Evolutionary conservation across 2,797 vertebrate genomes (phyloP).

Genomic region (Hyperoplus immaculatus): DNA sequence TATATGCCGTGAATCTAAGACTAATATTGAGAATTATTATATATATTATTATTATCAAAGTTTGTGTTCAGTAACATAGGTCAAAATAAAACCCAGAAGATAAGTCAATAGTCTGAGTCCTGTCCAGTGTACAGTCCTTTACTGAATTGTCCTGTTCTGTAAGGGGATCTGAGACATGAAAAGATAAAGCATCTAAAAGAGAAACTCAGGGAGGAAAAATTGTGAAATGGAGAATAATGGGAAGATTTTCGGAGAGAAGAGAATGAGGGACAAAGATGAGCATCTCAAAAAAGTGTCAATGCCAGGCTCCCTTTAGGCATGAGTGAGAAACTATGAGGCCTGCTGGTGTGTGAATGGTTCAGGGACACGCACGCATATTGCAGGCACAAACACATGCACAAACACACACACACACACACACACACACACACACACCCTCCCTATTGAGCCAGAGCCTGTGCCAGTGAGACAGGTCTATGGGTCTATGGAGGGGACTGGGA

Average conservation of each 20-base stretch:
- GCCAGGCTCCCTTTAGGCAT: slow-evolving; percentile 78
- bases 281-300: slow-evolving; percentile 74
- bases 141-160: slow-evolving; percentile 22
- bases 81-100: neutral
- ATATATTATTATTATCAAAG: neutral
- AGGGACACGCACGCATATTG: slow-evolving; percentile 27
- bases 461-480: slow-evolving; percentile 78
- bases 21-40: neutral
- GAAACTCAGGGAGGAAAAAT: slow-evolving; percentile 50
- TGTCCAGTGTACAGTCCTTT: slow-evolving; percentile 9
- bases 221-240: slow-evolving; percentile 63
- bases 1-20: neutral
- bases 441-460: slow-evolving; percentile 65
- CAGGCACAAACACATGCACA: slow-evolving; percentile 33
- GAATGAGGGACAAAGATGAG: slow-evolving; percentile 63
- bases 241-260: slow-evolving; percentile 54
- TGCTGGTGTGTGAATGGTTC: slow-evolving; percentile 61
- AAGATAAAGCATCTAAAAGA: slow-evolving; percentile 22
- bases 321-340: slow-evolving; percentile 79
- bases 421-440: slow-evolving; percentile 35
- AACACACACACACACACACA: slow-evolving; percentile 45
- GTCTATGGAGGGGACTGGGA: slow-evolving; percentile 80
- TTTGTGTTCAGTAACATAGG: neutral
- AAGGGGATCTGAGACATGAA: slow-evolving; percentile 32
- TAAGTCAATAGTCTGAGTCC: neutral